A percentile compares a stretch with the other conserved stretches of the same genome.
Conservation (phyloP, 2,888 invertebrate genomes). For the Chorisops tibialis region DNA sequence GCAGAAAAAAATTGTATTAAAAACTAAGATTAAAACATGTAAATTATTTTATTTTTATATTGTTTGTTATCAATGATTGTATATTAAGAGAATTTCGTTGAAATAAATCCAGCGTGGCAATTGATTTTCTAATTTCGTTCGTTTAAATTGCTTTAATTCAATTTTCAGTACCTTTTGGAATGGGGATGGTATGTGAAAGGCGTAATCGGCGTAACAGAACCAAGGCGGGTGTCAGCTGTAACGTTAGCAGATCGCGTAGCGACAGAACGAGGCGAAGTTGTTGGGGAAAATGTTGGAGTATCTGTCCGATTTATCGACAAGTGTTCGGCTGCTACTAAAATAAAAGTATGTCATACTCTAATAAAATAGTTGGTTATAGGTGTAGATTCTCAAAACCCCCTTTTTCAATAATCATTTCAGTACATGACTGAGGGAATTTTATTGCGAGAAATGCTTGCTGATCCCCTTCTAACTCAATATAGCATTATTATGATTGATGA, state of each 20-base stretch:
- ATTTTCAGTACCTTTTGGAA: slow-evolving; percentile 78
- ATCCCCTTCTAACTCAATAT: slow-evolving; percentile 87
- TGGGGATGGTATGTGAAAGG: slow-evolving; percentile 78
- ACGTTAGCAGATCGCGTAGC: slow-evolving; percentile 85
- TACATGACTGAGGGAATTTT: slow-evolving; percentile 96
- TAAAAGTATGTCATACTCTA: slow-evolving; percentile 70
- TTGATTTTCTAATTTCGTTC: too few relatives aligned
- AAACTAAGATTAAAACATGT: not conserved
- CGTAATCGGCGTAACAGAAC: slow-evolving; percentile 86
- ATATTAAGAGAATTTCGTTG: not conserved
- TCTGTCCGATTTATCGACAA: slow-evolving; percentile 76
- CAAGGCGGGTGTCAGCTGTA: slow-evolving; percentile 85
- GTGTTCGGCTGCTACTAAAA: slow-evolving; percentile 61
- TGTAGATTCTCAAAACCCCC: too few relatives aligned
- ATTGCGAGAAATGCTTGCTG: slow-evolving; percentile 89
- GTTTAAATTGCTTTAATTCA: too few relatives aligned
- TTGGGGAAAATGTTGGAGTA: slow-evolving; percentile 81
- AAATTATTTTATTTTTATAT: slow-evolving; percentile 24
- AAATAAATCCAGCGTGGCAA: too few relatives aligned
- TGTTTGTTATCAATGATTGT: slow-evolving; percentile 21
- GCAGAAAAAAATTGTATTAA: too few relatives aligned
- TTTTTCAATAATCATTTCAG: slow-evolving; percentile 55
- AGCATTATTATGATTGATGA: slow-evolving; percentile 87
- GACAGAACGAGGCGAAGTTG: slow-evolving; percentile 73
- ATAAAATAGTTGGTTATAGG: not conserved